These are phyloP conservation scores for Pilophorus perplexus DNA, from an alignment of 2,888 invertebrate species.

Conservation along the genomic window DNA sequence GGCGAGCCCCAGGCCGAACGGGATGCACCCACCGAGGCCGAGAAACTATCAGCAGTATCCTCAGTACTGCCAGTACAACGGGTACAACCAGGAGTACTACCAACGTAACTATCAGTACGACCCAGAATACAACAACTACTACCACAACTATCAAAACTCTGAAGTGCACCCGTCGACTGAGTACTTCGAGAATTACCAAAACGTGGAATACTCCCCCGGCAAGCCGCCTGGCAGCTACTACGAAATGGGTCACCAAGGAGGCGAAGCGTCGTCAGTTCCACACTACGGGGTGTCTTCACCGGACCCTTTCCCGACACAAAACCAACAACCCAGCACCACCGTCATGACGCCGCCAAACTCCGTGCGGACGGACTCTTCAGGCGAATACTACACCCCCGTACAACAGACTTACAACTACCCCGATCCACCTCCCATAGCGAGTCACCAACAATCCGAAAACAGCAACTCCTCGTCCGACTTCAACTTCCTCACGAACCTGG, in stretches of 20 bases:
- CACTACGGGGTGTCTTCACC: slow-evolving; percentile 54
- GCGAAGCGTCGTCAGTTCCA: slow-evolving; percentile 57
- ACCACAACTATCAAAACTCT: slow-evolving; percentile 45
- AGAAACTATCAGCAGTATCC: slow-evolving; percentile 44
- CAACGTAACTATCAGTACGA: slow-evolving; percentile 52
- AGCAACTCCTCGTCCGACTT: slow-evolving; percentile 92
- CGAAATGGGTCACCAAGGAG: slow-evolving; percentile 55
- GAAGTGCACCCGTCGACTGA: slow-evolving; percentile 51
- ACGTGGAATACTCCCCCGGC: slow-evolving; percentile 48
- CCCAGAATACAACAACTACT: slow-evolving; percentile 43
- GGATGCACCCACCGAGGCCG: slow-evolving; percentile 38
- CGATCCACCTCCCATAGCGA: slow-evolving; percentile 50
- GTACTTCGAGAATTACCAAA: slow-evolving; percentile 51
- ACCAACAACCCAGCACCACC: slow-evolving; percentile 55
- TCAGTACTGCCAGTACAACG: slow-evolving; percentile 52
- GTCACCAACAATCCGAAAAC: slow-evolving; percentile 65
- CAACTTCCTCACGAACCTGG: slow-evolving; percentile 87
- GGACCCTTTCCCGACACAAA: slow-evolving; percentile 55
- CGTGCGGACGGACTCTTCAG: slow-evolving; percentile 59
- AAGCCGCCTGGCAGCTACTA: slow-evolving; percentile 59
- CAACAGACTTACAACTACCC: slow-evolving; percentile 64
- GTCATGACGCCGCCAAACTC: slow-evolving; percentile 63
- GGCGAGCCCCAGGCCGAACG: slow-evolving; percentile 41
- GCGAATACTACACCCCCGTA: slow-evolving; percentile 67
- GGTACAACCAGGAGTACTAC: slow-evolving; percentile 56